These are phyloP conservation scores for Myopa tessellatipennis DNA, from an alignment of 2,888 invertebrate genomes.

Conservation along the genomic window DNA sequence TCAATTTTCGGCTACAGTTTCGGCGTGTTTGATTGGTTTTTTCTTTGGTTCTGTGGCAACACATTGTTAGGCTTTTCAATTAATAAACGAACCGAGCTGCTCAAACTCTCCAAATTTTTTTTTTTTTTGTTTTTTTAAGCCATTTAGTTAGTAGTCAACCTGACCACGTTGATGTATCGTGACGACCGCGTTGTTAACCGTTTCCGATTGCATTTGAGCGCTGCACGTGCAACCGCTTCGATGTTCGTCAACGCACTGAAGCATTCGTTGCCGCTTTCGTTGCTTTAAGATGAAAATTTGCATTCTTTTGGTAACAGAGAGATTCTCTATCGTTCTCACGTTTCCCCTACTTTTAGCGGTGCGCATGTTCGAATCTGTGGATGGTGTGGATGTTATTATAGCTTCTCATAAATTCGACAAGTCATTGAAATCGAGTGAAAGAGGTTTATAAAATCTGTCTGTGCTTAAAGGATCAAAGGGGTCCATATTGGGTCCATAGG, in stretches of 20 bases:
- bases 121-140: not conserved
- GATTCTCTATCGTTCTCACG: not conserved
- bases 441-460: no score
- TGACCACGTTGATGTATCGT: not conserved
- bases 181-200: not conserved
- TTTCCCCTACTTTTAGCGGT: not conserved
- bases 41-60: no score
- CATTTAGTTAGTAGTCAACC: not conserved
- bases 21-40: not conserved
- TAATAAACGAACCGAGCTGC: not conserved
- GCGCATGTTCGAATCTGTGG: constrained; percentile 26
- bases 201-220: not conserved
- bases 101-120: not conserved
- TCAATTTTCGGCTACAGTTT: not conserved
- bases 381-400: constrained; percentile 18
- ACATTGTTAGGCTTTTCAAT: not conserved
- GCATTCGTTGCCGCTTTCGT: constrained; percentile 4
- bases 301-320: not conserved
- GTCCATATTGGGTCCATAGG: no score
- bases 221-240: constrained; percentile 37
- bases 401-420: no score
- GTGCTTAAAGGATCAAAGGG: no score
- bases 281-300: constrained; percentile 31
- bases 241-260: constrained; percentile 43
- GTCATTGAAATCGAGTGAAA: no score